phyloP scores from a whole-genome alignment of 1,140 invertebrate species.

The Bombus difficillimus region DNA sequence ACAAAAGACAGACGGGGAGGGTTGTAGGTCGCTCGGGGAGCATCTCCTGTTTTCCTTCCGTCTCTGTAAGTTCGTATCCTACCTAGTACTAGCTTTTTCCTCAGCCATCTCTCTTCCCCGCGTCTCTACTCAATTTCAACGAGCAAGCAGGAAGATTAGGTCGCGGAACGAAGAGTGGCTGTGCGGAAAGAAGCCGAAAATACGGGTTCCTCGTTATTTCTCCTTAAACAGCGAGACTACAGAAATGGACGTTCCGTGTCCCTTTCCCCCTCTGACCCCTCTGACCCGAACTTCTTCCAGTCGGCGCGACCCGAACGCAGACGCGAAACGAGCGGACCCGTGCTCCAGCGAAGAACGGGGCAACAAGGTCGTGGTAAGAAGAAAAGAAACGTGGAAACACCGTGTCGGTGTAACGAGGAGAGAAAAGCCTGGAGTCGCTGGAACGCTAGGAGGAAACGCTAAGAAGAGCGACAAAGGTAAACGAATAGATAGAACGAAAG shows the following conservation, averaged over 20 bases:
- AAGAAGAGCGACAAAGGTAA: constrained; percentile 18
- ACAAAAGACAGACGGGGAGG: constrained; percentile 27
- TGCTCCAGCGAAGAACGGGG: background rate
- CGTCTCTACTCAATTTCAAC: constrained; percentile 14
- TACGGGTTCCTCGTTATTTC: constrained; percentile 48
- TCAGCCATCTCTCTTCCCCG: constrained; percentile 2
- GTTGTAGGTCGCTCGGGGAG: constrained; percentile 4
- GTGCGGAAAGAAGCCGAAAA: constrained; percentile 1
- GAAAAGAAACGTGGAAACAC: constrained; percentile 66
- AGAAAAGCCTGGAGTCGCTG: constrained; percentile 45
- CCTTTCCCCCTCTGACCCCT: background rate
- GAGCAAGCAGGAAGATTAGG: constrained; percentile 33
- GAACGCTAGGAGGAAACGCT: constrained; percentile 48
- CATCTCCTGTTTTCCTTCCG: constrained; percentile 18
- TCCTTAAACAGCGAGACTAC: constrained; percentile 37
- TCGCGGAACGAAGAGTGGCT: background rate
- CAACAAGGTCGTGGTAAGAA: constrained; percentile 20
- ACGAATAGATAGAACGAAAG: constrained; percentile 27
- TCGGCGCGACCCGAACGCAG: background rate
- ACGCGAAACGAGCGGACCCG: background rate
- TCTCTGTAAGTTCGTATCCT: constrained; percentile 27
- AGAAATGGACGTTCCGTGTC: constrained; percentile 56
- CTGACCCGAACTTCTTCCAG: constrained; percentile 1
- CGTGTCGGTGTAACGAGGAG: constrained; percentile 63
- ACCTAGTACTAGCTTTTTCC: background rate